Base-by-base conservation (phyloP, 2,888 invertebrate species). In the Cataglyphis albicans region DNA sequence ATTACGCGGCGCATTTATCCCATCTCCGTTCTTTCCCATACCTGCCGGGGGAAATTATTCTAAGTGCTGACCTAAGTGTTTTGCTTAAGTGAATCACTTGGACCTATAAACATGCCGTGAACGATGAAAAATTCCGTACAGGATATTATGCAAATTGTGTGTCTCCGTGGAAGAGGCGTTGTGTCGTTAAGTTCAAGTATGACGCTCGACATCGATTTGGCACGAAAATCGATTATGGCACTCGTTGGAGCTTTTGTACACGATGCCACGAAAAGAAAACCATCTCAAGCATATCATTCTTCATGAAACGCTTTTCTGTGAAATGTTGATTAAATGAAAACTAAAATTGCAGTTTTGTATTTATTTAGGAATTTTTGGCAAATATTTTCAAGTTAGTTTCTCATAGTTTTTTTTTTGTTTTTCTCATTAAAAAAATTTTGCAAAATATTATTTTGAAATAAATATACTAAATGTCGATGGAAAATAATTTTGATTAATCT, bases 81-180 rank as follows among this genome's bases (percentile, higher is more conserved):
- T 35, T 25, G 25, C 35, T 35, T 80, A 80, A 80, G 44, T 80
- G 59, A 44, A 80, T 80, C 44, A 59, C 68, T 70, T 59, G 59
- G 35, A 59, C 35, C 38, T 61, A 67, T 44, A 67, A 48, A 68
- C 68, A 48, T 68, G 52, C 48, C 15, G 63, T 12, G 7, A 18
- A 32, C 64, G 72, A 70, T 59, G 80, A 83, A 83, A 81, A 83
- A 81, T 85, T 55, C n/a, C n/a, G 52, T 59, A 12, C 63, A 73
- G 25, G 52, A 59, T 68, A 70, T 81, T 86, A 86, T 84, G 82
- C 35, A 86, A 86, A 86, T 84, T 10, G 44, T 3, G 1, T 41
- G 38, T 9, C 52, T 59, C 48, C 55, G 44, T 38, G 64, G 55
- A 52, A 48, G 29, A 67, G 15, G 38, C 12, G 15, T 57, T 15